Evolutionary conservation across 2,888 invertebrate genomes (phyloP), one percentile per base, ranked within the genome.

Genomic region (Stenurella melanura): DNA sequence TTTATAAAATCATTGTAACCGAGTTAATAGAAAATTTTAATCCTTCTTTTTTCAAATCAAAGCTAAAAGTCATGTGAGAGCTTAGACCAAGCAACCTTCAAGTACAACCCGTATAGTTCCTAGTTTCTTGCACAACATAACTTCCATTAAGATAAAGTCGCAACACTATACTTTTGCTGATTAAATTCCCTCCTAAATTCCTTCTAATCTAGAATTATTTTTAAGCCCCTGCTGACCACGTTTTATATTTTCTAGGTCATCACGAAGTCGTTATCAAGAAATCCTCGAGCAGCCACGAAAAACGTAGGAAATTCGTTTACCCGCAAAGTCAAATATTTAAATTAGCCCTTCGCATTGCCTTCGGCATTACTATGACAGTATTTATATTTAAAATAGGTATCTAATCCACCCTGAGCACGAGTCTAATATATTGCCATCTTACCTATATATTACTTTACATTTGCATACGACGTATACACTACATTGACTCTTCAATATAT

Each of bases 401-500:
- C 50, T 50, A 50, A 50, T 50, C 50, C 50, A 50, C n/a, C n/a
- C n/a, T 1, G 50, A 50, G 50, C 15, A 42, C 42, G 42, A 15
- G 42, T 50, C n/a, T 50, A 50, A 50, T 50, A 50, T 50, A 50
- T 50, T 50, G 18, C 42, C 19, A 64, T 64, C 38, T 64, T 64
- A 42, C 42, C 10, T 57, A 34, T 69, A 58, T 69, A 69, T 69
- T 69, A 57, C 19, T 18, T 66, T 19, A 30, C 67, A 67, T 67
- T 67, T 67, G 54, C 67, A 67, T 67, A 67, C 19, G 30, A 67
- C 30, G 56, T 69, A 58, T 58, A 69, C 17, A 11, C n/a, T 18
- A 21, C n/a, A 26, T 19, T 21, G 69, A 58, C n/a, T 67, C 67
- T 54, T 67, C 54, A 21, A 69, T 17, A 56, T 69, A 69, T 69